Base-by-base conservation (phyloP, 2,888 invertebrate species). In the Notocelia uddmanniana region DNA sequence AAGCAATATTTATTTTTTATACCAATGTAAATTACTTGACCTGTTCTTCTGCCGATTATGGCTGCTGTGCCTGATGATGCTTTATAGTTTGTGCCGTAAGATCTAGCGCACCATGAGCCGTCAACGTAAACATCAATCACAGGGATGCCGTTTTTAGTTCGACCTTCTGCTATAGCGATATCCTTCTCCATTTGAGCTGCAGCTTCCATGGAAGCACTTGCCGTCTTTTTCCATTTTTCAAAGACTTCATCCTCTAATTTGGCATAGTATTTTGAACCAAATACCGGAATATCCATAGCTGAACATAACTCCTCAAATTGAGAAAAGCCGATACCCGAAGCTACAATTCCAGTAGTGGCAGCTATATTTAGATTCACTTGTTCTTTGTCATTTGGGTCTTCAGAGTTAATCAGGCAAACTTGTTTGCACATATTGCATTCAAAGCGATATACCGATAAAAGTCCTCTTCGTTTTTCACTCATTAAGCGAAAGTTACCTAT, bases 81-180 rank as follows among this genome's bases (percentile, higher is more conserved):
- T 50, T 18, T 18, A 50, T 19, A 50, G 18, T 50, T 50, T 18
- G n/a, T 50, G 3, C 50, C 50, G 18, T 50, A 50, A 8, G 50
- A 50, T 18, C 50, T 15, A 9, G 18, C 8, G 18, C 50, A 50
- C 50, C 50, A 50, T 8, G 50, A 15, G 18, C 50, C 50, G n/a
- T 50, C 50, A 9, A n/a, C 50, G 19, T 54, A 54, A 10, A 54
- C 54, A 23, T 54, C 54, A 23, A 54, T 57, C 55, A 31, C 31
- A 15, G 55, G 55, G 26, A 57, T 57, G 26, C 55, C 55, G n/a
- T 57, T 57, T 57, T 57, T 57, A 2, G 55, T 57, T 31, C n/a
- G 31, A 31, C 31, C 55, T 26, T 15, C 55, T 15, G 11, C 26
- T 18, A 57, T 57, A 13, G 54, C 55, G 9, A 13, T 52, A 11